These are phyloP conservation scores for Eupithecia inturbata DNA, from an alignment of 2,888 invertebrate genomes.

Conservation along the genomic window DNA sequence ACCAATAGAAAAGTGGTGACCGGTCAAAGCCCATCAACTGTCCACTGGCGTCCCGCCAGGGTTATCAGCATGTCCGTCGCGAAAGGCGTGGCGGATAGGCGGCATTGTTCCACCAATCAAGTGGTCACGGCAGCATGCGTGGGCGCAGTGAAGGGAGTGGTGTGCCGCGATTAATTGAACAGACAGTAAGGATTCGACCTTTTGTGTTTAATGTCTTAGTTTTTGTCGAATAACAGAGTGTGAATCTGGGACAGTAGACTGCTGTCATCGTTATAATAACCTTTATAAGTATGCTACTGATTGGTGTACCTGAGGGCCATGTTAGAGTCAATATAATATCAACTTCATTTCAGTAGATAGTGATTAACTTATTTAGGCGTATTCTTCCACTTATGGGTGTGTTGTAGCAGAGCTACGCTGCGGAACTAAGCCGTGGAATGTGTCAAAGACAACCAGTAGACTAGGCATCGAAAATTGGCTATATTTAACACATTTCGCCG, in stretches of 20 bases:
- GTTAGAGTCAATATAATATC: background rate
- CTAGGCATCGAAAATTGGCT: background rate
- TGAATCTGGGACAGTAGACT: background rate
- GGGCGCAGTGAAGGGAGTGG: constrained; percentile 33
- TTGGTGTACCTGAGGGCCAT: background rate
- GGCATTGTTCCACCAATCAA: constrained; percentile 43
- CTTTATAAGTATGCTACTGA: background rate
- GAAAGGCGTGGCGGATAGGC: constrained; percentile 42
- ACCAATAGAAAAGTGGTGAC: background rate
- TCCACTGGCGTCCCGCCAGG: constrained; percentile 29
- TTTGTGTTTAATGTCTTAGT: background rate
- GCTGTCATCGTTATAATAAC: background rate
- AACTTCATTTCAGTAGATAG: background rate
- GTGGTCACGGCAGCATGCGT: constrained; percentile 36
- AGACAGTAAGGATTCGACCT: background rate
- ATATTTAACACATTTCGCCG: background rate
- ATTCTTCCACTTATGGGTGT: background rate
- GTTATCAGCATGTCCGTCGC: constrained; percentile 28
- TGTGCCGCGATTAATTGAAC: background rate
- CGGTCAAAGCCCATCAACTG: constrained; percentile 11
- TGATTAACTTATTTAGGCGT: background rate
- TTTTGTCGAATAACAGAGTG: background rate
- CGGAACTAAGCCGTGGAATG: background rate
- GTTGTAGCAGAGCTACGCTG: background rate
- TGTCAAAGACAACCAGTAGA: background rate